Conservation (phyloP, 2,113 vertebrate genomes). For the Cyanoliseus patagonus region DNA sequence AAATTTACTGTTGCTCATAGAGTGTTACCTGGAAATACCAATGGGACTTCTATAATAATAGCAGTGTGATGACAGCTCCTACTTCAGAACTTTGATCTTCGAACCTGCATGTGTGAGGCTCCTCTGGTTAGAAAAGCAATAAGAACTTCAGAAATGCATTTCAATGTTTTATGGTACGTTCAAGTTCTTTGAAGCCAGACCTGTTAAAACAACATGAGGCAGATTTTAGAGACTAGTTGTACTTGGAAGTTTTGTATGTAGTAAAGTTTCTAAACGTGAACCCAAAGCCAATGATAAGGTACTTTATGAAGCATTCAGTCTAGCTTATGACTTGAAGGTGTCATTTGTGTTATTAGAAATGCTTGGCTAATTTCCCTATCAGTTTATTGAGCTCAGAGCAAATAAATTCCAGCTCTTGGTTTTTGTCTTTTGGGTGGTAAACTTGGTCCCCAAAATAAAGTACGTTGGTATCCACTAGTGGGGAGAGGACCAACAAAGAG, state of each 20-base stretch:
- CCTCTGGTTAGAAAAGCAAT: background rate
- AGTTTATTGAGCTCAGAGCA: background rate
- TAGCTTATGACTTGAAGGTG: background rate
- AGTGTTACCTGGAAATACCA: background rate
- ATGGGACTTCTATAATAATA: background rate
- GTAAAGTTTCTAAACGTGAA: background rate
- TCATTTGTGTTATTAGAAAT: background rate
- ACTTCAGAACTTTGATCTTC: background rate
- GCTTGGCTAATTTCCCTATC: background rate
- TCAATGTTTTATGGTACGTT: background rate
- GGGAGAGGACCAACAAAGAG: background rate
- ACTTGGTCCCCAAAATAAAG: background rate
- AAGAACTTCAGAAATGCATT: background rate
- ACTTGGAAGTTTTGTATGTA: background rate
- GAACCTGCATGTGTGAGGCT: rapidly evolving
- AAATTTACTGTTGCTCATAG: background rate
- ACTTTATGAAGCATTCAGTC: background rate
- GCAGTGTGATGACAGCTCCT: background rate
- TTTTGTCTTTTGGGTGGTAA: background rate
- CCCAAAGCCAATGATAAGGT: background rate
- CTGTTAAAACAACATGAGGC: background rate
- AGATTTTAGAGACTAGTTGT: background rate
- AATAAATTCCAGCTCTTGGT: background rate
- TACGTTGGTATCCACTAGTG: rapidly evolving
- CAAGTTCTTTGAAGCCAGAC: background rate